Evolutionary conservation across 2,888 invertebrate genomes (phyloP), one percentile per base, ranked within the genome.

Genomic region (Callyntrura sp.): DNA sequence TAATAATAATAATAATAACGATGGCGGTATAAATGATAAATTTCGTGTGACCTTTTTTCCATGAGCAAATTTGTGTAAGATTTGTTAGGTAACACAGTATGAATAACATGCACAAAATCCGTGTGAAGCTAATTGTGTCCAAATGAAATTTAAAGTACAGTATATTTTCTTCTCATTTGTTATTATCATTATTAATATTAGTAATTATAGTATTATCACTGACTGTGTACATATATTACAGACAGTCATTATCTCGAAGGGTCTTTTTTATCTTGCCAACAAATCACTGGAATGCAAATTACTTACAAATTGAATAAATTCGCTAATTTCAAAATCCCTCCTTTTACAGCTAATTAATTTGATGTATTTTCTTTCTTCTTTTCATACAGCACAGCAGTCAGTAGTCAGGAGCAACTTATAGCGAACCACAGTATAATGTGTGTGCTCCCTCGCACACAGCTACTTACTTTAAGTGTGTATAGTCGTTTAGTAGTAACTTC

Each of bases 241-340:
- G 14, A 62, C 3, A 8, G 14, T 12, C 25, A 68, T 20, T 73
- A 79, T 79, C 79, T 79, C 17, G 57, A 17, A 35, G 25, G n/a
- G 60, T 14, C 25, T 51, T 68, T 48, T 35, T 88, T 88, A 82
- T 88, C 82, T 82, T 85, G 90, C 90, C 90, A 90, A 85, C 68
- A 55, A 55, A 85, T 90, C 85, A 82, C 85, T 81, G 85, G 90
- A 90, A 85, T 81, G 62, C 70, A 70, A 84, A 62, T 70, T 55
- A 76, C 51, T 76, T 45, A 57, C 60, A 85, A 68, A 84, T 82
- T 82, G 57, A 60, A 79, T 79, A 79, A 79, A 79, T 79, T 79
- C 35, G 17, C 79, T 79, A 79, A 43, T 79, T 79, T 79, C 57
- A 57, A 60, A 79, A 60, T 28, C 79, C 79, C 79, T 60, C 79